Conservation (phyloP, 2,888 invertebrate species). For the Pterostichus niger region DNA sequence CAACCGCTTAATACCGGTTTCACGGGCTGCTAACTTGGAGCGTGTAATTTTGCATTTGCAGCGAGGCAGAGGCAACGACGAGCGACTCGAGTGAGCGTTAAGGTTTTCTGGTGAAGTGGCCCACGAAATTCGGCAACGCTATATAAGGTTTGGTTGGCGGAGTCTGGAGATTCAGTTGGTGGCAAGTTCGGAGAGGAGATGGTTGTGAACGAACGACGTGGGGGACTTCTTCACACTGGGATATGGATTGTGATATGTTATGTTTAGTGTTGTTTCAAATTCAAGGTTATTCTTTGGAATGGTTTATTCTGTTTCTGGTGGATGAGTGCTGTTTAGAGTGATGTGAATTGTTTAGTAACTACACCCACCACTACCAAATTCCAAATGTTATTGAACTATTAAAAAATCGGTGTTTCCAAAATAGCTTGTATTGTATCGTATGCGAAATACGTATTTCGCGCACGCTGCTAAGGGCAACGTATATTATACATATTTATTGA, state of each 20-base stretch:
- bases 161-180: slow-evolving; percentile 68
- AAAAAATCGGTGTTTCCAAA: too few relatives aligned
- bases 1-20: slow-evolving; percentile 77
- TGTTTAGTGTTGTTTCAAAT: neutral
- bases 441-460: too few relatives aligned
- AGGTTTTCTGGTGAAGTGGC: slow-evolving; percentile 83
- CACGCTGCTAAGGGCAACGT: too few relatives aligned
- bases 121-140: slow-evolving; percentile 82
- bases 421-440: too few relatives aligned
- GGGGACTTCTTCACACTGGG: slow-evolving; percentile 4
- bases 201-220: slow-evolving; percentile 38
- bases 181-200: slow-evolving; percentile 40
- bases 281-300: neutral
- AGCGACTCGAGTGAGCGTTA: slow-evolving; percentile 78
- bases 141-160: slow-evolving; percentile 78
- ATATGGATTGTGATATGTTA: slow-evolving; percentile 2
- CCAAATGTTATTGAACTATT: too few relatives aligned
- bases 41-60: slow-evolving; percentile 82
- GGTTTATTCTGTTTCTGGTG: too few relatives aligned
- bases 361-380: too few relatives aligned
- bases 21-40: slow-evolving; percentile 81
- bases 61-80: slow-evolving; percentile 70
- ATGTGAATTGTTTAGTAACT: too few relatives aligned
- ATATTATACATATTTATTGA: too few relatives aligned
- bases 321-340: too few relatives aligned